Conservation (phyloP, 2,797 vertebrate species). For the Alosa sapidissima region DNA sequence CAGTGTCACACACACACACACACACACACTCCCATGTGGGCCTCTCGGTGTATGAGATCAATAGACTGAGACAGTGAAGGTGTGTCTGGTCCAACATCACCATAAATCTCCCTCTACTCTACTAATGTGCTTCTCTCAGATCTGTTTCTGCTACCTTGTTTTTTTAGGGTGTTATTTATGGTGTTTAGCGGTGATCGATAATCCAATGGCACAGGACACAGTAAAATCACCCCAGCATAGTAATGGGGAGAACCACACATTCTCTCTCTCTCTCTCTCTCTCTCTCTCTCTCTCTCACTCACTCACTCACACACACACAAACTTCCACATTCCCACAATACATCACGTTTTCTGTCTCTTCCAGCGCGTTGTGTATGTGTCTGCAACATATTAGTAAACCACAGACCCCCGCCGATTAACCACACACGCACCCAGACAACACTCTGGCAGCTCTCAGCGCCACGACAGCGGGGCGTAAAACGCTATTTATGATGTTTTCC, state of each 20-base stretch:
- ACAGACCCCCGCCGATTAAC: conserved; percentile 9
- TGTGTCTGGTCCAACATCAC: conserved; percentile 22
- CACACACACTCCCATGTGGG: conserved; percentile 10
- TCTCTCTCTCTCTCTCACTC: neutral
- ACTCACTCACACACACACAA: conserved; percentile 28
- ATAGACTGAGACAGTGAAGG: conserved; percentile 27
- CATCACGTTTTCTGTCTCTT: conserved; percentile 35
- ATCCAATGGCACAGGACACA: neutral
- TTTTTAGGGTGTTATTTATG: conserved; percentile 23
- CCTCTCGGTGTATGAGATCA: conserved; percentile 17
- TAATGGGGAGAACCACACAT: neutral
- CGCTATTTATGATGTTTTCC: conserved; percentile 24
- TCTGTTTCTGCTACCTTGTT: neutral
- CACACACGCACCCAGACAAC: neutral
- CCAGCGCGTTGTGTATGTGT: neutral
- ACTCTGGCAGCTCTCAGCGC: neutral
- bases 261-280: conserved; percentile 17
- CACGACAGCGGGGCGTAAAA: conserved; percentile 19
- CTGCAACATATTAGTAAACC: conserved; percentile 16
- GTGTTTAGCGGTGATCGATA: conserved; percentile 12
- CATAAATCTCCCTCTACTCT: conserved; percentile 18
- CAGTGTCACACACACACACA: neutral
- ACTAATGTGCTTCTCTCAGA: conserved; percentile 24
- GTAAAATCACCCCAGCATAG: neutral
- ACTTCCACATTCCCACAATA: conserved; percentile 17